Conservation (phyloP, 2,888 invertebrate species). For the Mylabris sibirica region DNA sequence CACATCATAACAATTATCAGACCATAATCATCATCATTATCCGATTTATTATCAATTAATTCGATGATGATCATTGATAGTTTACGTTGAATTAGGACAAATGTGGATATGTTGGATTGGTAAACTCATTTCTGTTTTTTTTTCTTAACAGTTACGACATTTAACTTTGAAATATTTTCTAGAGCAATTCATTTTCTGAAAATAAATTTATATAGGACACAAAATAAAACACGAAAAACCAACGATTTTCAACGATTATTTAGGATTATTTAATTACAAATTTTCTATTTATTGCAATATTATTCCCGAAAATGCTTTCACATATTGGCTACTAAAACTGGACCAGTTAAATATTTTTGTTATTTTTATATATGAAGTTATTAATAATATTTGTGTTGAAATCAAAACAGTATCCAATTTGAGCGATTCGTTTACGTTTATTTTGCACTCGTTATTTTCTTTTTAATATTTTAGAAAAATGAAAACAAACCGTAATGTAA, state of each 20-base stretch:
- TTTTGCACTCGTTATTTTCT: constrained; percentile 12
- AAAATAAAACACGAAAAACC: constrained; percentile 9
- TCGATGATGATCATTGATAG: constrained; percentile 14
- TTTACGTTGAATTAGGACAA: constrained; percentile 18
- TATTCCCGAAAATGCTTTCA: background rate
- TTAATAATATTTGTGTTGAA: constrained; percentile 33
- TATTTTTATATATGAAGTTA: constrained; percentile 32
- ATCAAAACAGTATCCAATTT: constrained; percentile 29
- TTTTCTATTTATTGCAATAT: background rate
- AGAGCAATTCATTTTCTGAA: constrained; percentile 37
- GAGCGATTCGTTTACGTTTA: constrained; percentile 16
- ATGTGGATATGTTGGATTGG: constrained; percentile 14
- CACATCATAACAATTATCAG: constrained; percentile 8
- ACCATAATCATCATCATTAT: background rate
- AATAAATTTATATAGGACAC: constrained; percentile 40
- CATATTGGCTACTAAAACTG: constrained; percentile 25
- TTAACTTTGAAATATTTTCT: constrained; percentile 19
- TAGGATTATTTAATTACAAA: background rate
- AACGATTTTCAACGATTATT: background rate
- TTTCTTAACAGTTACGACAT: constrained; percentile 25
- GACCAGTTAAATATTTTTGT: constrained; percentile 29
- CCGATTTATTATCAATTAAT: background rate
- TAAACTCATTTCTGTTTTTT: constrained; percentile 22
- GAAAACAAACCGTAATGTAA: background rate
- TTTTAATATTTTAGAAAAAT: constrained; percentile 11